A percentile compares a stretch with the other conserved stretches of the same genome.
Conservation (phyloP, 2,797 vertebrate species). For the Channa striata region DNA sequence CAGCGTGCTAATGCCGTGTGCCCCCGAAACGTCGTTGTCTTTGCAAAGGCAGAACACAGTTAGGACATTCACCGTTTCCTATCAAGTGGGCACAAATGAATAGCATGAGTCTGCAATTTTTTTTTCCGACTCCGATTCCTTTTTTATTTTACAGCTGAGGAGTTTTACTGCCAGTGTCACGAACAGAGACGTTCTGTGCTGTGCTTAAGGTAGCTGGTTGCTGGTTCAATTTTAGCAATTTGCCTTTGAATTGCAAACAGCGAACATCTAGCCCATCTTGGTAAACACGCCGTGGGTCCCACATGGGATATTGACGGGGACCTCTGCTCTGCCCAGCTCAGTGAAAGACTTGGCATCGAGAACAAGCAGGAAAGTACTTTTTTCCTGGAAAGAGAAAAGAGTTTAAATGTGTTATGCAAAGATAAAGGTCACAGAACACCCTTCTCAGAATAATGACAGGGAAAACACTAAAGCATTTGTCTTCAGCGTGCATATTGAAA, state of each 20-base stretch:
- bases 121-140: constrained; percentile 28
- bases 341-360: constrained; percentile 92
- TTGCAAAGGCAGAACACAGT: constrained; percentile 38
- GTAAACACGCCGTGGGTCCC: constrained; percentile 92
- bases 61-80: constrained; percentile 42
- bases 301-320: constrained; percentile 89
- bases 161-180: constrained; percentile 34
- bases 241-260: constrained; percentile 29
- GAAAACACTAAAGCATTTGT: constrained; percentile 23
- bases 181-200: constrained; percentile 39
- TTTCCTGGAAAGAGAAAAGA: constrained; percentile 83
- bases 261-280: constrained; percentile 60
- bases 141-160: constrained; percentile 37
- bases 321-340: constrained; percentile 92
- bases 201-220: constrained; percentile 38
- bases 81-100: constrained; percentile 50
- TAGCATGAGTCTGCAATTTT: constrained; percentile 41
- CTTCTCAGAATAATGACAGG: constrained; percentile 15
- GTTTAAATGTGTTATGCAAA: constrained; percentile 19
- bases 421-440: constrained; percentile 30
- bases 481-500: constrained; percentile 16
- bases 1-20: constrained; percentile 34
- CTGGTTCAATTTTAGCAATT: constrained; percentile 45
- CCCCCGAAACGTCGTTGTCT: constrained; percentile 51
- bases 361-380: constrained; percentile 90